A percentile compares a stretch with the other conserved stretches of the same genome.
These are phyloP conservation scores for Chiloscyllium plagiosum DNA, from an alignment of 2,113 vertebrate species.

Conservation along the genomic window DNA sequence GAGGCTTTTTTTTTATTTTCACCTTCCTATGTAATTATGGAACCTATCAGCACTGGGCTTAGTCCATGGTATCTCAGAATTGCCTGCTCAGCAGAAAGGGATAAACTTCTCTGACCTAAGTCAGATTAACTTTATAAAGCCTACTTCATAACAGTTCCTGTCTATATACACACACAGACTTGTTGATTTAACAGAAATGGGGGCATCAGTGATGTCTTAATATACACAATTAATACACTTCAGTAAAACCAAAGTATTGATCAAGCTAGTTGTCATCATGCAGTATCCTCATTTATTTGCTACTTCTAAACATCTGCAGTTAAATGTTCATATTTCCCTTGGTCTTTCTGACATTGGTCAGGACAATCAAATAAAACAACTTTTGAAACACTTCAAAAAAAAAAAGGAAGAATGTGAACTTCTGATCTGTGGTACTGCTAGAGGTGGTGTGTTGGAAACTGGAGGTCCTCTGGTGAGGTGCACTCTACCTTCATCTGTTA, in stretches of 20 bases:
- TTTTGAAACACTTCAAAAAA: neutral
- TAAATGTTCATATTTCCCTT: neutral
- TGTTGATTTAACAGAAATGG: neutral
- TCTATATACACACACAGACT: neutral
- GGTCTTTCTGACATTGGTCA: neutral
- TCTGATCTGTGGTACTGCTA: too few relatives aligned
- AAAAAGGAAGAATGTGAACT: neutral
- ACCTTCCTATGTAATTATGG: neutral
- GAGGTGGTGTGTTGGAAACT: too few relatives aligned
- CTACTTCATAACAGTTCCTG: neutral
- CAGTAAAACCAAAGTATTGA: neutral
- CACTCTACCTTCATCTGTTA: too few relatives aligned
- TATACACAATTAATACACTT: neutral
- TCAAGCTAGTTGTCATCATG: neutral
- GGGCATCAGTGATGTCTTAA: neutral
- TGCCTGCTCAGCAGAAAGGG: neutral
- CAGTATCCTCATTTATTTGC: neutral
- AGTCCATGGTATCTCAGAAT: neutral
- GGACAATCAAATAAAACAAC: neutral
- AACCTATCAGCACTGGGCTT: neutral
- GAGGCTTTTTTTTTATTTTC: neutral
- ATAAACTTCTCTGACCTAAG: neutral
- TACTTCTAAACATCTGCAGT: neutral
- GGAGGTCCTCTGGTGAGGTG: too few relatives aligned
- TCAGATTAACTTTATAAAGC: neutral